These are phyloP conservation scores for Aspidoscelis tigris DNA, from an alignment of 2,113 vertebrate species.

Conservation along the genomic window DNA sequence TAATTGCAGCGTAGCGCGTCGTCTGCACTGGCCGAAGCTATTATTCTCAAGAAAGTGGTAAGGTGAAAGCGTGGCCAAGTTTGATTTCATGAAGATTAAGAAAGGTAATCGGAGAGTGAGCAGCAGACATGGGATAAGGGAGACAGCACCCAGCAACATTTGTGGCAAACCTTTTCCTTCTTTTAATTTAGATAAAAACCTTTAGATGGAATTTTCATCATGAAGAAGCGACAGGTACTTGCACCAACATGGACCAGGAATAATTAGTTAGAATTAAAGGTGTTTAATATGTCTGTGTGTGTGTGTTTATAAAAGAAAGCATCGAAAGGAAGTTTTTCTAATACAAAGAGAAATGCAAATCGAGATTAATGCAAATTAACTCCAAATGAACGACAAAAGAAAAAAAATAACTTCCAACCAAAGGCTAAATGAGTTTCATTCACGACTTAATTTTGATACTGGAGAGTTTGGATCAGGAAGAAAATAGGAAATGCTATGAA, in stretches of 20 bases:
- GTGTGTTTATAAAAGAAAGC: background rate
- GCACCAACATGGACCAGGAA: slow-evolving; percentile 9
- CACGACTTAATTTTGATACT: no score
- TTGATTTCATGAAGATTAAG: slow-evolving; percentile 37
- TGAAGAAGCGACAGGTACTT: slow-evolving; percentile 30
- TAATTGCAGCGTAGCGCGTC: background rate
- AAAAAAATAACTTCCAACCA: no score
- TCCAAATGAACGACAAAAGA: no score
- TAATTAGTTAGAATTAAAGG: slow-evolving; percentile 22
- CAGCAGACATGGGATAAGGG: slow-evolving; percentile 10
- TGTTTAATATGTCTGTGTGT: background rate
- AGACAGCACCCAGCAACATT: slow-evolving; percentile 26
- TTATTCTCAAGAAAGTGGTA: slow-evolving; percentile 10
- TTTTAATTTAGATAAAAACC: slow-evolving; percentile 5
- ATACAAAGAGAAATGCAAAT: no score
- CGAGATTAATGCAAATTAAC: no score
- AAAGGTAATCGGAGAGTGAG: slow-evolving; percentile 34
- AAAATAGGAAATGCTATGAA: no score
- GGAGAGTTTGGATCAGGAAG: no score
- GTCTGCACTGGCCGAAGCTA: background rate
- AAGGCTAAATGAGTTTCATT: no score
- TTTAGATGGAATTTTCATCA: slow-evolving; percentile 45
- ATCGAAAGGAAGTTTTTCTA: background rate
- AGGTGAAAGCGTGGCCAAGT: background rate
- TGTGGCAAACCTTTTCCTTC: slow-evolving; percentile 32